A percentile compares a stretch with the other conserved stretches of the same genome.
Conservation (phyloP, 2,797 vertebrate genomes). For the Rhabdophis nuchalis region DNA sequence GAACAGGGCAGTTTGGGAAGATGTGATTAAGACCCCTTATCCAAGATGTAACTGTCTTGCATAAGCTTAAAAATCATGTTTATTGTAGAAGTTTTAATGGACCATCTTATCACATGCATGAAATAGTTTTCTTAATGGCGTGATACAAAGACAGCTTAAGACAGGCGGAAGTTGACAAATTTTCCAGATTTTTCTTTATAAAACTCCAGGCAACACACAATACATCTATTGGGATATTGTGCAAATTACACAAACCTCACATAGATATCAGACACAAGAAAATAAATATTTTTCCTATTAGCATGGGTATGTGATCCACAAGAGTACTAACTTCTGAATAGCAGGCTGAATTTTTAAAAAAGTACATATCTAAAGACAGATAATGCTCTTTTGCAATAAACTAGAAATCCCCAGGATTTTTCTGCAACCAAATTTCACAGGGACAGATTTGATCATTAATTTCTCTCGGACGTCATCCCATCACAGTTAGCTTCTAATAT, state of each 20-base stretch:
- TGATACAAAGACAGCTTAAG: not conserved
- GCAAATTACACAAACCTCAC: not conserved
- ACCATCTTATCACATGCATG: not conserved
- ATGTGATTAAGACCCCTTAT: not conserved
- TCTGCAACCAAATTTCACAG: not conserved
- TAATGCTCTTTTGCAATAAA: not conserved
- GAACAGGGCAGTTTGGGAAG: not conserved
- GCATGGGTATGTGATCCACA: not conserved
- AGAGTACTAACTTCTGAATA: not conserved
- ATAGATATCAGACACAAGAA: not conserved
- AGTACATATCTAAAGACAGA: not conserved
- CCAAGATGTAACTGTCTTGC: not conserved
- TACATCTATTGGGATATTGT: not conserved
- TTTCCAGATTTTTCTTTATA: not conserved
- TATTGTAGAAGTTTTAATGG: not conserved
- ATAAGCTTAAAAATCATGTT: not conserved
- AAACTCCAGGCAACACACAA: not conserved
- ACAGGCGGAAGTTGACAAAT: not conserved
- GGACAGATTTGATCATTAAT: not conserved
- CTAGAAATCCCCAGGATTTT: not conserved
- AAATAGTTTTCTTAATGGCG: not conserved
- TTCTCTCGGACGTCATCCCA: not conserved
- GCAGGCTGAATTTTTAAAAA: not conserved
- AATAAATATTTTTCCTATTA: not conserved
- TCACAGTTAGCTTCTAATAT: not conserved